phyloP scores from a whole-genome alignment of 2,113 vertebrate genomes.

The Pteronura brasiliensis region DNA sequence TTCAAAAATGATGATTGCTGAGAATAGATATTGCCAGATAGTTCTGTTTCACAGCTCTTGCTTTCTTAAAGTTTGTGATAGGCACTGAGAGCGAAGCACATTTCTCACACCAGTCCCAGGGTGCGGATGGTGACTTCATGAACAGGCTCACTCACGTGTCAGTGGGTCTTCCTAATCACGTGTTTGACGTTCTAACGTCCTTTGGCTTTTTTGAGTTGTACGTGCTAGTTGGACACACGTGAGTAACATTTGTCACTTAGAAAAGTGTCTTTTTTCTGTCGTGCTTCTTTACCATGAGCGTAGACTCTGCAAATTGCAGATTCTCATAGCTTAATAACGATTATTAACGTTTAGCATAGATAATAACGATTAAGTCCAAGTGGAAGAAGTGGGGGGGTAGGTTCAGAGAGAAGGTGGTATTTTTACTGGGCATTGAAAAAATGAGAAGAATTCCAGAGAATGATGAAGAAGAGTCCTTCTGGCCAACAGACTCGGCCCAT shows the following conservation, averaged over 20 bases:
- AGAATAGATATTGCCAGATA: not conserved
- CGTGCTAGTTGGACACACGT: not conserved
- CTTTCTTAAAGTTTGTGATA: not conserved
- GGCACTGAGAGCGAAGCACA: not conserved
- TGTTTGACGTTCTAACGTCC: not conserved
- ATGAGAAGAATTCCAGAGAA: not conserved
- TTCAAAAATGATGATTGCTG: not conserved
- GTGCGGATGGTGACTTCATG: not conserved
- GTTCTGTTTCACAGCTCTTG: not conserved
- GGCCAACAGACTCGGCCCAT: not conserved
- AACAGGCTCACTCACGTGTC: not conserved
- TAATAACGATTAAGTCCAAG: not conserved
- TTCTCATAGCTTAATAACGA: not conserved
- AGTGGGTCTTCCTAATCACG: not conserved
- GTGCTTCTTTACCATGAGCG: not conserved
- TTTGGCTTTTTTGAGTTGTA: not conserved
- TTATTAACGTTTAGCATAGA: too few species aligned
- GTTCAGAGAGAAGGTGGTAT: not conserved
- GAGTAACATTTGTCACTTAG: not conserved
- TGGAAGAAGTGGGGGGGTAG: not conserved
- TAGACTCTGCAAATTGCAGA: not conserved
- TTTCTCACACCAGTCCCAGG: not conserved
- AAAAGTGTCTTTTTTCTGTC: not conserved
- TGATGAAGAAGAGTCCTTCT: not conserved
- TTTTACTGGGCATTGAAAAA: not conserved